A percentile compares a stretch with the other conserved stretches of the same genome.
Evolutionary conservation across 1,140 invertebrate genomes (phyloP).

Genomic region (Zaprionus africanus): DNA sequence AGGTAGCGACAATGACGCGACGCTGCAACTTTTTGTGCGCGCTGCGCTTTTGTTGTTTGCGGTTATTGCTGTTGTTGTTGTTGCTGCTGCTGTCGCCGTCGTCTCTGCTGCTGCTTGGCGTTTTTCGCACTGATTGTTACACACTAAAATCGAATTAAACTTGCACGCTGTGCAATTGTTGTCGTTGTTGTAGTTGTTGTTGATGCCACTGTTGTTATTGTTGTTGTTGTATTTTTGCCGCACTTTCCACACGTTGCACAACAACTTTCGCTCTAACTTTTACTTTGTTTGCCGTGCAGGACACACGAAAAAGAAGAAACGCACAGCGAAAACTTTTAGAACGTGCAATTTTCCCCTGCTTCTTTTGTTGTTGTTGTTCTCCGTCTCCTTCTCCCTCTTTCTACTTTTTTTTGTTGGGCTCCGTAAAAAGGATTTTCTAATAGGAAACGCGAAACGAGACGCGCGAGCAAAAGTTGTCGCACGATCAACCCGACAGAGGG

Average conservation of each 20-base stretch:
- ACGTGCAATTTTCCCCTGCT: constrained; percentile 47
- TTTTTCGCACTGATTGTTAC: constrained; percentile 71
- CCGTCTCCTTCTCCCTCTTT: background rate
- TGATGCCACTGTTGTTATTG: constrained; percentile 14
- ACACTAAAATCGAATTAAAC: constrained; percentile 80
- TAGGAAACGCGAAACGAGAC: constrained; percentile 45
- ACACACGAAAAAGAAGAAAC: constrained; percentile 19
- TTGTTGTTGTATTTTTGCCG: constrained; percentile 52
- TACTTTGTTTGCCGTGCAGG: constrained; percentile 68
- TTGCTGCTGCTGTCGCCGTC: constrained; percentile 15
- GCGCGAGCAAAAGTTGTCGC: constrained; percentile 46
- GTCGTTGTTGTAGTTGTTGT: constrained; percentile 10
- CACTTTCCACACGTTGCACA: constrained; percentile 73
- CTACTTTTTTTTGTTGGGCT: constrained; percentile 20
- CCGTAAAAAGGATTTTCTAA: constrained; percentile 64
- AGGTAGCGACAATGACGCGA: constrained; percentile 42
- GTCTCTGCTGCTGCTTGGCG: constrained; percentile 31
- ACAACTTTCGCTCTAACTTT: constrained; percentile 75
- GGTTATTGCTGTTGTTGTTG: constrained; percentile 22
- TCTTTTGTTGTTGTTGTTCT: constrained; percentile 22
- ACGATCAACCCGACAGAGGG: constrained; percentile 7
- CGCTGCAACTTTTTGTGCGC: constrained; percentile 32
- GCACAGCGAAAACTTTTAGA: constrained; percentile 55
- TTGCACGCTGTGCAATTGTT: constrained; percentile 50
- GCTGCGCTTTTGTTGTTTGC: constrained; percentile 55